Percentiles rank a stretch among this genome's conserved stretches.
Conservation (phyloP, 2,113 vertebrate genomes). For the Corvus hawaiiensis region DNA sequence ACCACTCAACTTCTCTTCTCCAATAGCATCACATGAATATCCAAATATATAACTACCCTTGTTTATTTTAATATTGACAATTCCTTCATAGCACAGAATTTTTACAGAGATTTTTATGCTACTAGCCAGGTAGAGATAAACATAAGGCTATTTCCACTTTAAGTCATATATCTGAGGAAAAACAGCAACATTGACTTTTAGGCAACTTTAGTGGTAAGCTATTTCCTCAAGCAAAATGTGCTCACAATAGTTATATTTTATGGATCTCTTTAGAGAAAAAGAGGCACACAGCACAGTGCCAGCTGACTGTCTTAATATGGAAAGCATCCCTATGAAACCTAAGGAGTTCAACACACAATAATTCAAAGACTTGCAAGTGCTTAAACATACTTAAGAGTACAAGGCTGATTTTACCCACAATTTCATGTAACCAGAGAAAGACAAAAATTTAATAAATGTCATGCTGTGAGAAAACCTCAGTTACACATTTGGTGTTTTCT, state of each 20-base stretch:
- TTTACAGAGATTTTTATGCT: neutral
- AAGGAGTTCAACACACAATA: neutral
- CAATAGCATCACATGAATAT: fast-evolving
- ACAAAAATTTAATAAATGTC: neutral
- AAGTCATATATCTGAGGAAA: neutral
- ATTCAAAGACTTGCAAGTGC: neutral
- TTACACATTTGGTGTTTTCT: neutral
- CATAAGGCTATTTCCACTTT: neutral
- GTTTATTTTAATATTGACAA: neutral
- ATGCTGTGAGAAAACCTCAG: neutral
- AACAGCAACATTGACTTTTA: neutral
- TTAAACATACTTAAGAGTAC: neutral
- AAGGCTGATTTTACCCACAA: neutral
- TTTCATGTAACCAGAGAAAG: neutral
- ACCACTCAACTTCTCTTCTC: neutral
- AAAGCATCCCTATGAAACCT: neutral
- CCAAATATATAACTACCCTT: neutral
- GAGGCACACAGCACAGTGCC: neutral
- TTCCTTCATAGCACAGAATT: neutral
- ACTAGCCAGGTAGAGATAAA: neutral
- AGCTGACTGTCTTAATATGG: neutral
- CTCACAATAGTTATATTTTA: neutral
- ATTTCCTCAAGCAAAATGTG: neutral
- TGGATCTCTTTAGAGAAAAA: neutral
- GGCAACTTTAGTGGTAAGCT: neutral